phyloP scores from a whole-genome alignment of 2,888 invertebrate genomes.

The Nemotelus pantherinus region DNA sequence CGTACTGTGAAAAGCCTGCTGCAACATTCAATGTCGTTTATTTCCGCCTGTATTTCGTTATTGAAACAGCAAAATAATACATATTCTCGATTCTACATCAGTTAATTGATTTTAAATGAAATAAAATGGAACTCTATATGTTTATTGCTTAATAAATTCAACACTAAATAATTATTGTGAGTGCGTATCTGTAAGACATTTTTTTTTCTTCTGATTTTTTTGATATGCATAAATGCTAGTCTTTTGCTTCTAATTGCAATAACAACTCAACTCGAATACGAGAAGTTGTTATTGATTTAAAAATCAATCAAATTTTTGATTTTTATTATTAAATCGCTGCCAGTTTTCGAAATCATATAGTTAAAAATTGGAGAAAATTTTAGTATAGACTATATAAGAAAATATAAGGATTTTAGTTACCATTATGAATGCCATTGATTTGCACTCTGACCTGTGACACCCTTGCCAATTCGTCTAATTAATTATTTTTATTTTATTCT shows the following conservation, averaged over 20 bases:
- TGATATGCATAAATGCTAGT: conserved; percentile 35
- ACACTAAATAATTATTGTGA: no score
- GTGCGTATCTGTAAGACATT: background rate
- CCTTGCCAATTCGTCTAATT: conserved; percentile 34
- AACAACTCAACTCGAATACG: background rate
- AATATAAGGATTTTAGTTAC: conserved; percentile 41
- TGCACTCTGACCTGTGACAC: background rate
- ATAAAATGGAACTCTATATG: no score
- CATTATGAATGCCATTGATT: conserved; percentile 37
- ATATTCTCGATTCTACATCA: no score
- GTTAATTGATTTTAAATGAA: no score
- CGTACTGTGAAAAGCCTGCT: no score
- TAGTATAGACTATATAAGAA: background rate
- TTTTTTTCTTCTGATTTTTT: background rate
- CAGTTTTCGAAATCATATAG: conserved; percentile 21
- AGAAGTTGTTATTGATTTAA: background rate
- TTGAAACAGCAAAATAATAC: no score
- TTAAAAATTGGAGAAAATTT: conserved; percentile 1
- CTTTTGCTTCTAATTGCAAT: conserved; percentile 19
- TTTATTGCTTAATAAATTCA: no score
- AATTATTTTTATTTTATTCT: no score
- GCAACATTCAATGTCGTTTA: no score
- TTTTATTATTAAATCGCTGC: conserved; percentile 29
- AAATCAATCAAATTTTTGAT: background rate
- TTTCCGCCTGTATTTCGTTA: no score